Conservation (phyloP, 2,888 invertebrate genomes). For the Andrena fulva region DNA sequence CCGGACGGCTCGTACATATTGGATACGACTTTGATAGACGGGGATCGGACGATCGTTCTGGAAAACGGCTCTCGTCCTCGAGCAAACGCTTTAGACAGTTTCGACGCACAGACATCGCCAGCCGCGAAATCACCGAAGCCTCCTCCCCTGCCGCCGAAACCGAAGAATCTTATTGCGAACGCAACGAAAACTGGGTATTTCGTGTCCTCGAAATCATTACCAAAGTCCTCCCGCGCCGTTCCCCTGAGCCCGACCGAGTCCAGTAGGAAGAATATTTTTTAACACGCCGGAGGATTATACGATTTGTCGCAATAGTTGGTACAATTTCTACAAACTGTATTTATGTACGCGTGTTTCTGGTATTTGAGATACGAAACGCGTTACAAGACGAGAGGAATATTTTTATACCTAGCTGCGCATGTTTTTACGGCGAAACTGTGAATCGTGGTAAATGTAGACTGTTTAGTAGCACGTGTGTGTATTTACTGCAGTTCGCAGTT, state of each 20-base stretch:
- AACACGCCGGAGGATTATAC: constrained; percentile 11
- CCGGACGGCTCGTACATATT: constrained; percentile 76
- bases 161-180: constrained; percentile 89
- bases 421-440: not conserved
- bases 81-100: constrained; percentile 55
- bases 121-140: constrained; percentile 85
- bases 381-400: not conserved
- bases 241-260: constrained; percentile 71
- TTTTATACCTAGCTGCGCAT: not conserved
- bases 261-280: constrained; percentile 74
- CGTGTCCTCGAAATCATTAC: constrained; percentile 77
- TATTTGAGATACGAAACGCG: not conserved
- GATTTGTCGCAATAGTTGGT: not conserved
- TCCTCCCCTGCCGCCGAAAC: constrained; percentile 91
- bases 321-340: not conserved
- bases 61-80: constrained; percentile 76
- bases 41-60: constrained; percentile 80
- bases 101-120: constrained; percentile 69
- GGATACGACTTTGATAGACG: constrained; percentile 79
- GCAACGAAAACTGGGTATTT: constrained; percentile 78
- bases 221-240: constrained; percentile 74
- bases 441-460: not conserved
- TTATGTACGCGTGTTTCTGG: not conserved
- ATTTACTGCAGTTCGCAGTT: not conserved
- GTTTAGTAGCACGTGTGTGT: too few species aligned